phyloP scores from a whole-genome alignment of 2,113 vertebrate genomes.

The Corydoras sp. region DNA sequence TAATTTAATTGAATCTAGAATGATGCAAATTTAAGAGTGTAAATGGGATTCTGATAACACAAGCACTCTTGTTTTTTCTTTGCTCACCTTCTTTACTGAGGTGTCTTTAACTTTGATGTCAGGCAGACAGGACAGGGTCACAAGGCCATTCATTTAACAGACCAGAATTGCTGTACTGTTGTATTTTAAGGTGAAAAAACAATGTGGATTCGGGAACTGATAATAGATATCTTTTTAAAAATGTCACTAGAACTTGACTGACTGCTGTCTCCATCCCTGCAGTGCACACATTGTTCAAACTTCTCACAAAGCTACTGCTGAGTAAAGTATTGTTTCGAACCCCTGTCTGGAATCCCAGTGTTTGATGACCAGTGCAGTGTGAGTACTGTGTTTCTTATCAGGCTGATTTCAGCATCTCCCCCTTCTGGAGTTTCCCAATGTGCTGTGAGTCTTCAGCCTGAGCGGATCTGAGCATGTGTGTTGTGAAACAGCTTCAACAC shows the following conservation, averaged over 20 bases:
- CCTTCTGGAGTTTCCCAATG: constrained; percentile 30
- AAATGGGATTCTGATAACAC: not conserved
- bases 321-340: not conserved
- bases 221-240: constrained; percentile 1
- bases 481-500: not conserved
- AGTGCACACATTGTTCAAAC: not conserved
- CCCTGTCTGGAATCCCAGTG: not conserved
- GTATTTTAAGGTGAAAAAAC: constrained; percentile 4
- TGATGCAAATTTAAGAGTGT: no score
- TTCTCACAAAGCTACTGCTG: not conserved
- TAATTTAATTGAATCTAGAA: no score
- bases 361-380: constrained; percentile 27
- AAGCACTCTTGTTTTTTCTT: not conserved
- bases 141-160: not conserved
- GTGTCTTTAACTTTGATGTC: not conserved
- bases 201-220: constrained; percentile 9
- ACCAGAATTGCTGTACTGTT: not conserved
- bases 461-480: not conserved
- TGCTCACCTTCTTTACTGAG: not conserved
- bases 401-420: constrained; percentile 1
- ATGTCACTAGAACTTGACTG: not conserved
- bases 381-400: constrained; percentile 21
- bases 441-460: constrained; percentile 12
- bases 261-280: not conserved
- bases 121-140: not conserved